These are phyloP conservation scores for Sarcophilus harrisii DNA, from an alignment of 2,797 vertebrate species.

Conservation along the genomic window DNA sequence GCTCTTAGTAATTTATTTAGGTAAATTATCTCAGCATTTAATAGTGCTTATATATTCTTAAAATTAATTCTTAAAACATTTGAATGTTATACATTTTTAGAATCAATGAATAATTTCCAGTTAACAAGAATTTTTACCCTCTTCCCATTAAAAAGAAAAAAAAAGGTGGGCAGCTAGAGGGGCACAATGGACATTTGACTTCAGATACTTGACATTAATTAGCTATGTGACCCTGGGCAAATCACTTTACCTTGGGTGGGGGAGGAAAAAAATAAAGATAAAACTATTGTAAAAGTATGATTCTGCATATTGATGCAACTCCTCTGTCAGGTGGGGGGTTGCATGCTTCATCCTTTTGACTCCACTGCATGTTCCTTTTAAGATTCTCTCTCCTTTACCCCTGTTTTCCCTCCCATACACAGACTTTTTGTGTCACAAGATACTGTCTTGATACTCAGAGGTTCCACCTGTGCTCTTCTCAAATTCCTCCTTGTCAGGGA, in stretches of 20 bases:
- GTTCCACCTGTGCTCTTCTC: background rate
- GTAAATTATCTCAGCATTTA: background rate
- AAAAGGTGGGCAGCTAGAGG: too few species aligned
- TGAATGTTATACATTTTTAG: background rate
- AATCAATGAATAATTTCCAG: background rate
- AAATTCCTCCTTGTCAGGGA: background rate
- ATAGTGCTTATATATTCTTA: background rate
- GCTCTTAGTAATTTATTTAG: background rate
- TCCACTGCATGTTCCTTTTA: background rate
- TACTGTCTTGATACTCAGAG: background rate
- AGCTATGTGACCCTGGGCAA: too few species aligned
- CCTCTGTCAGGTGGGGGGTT: background rate
- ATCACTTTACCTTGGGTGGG: too few species aligned
- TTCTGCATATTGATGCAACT: background rate
- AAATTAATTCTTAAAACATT: background rate
- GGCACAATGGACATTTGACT: too few species aligned
- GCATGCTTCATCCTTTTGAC: background rate
- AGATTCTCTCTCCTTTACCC: background rate
- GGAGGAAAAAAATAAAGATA: background rate
- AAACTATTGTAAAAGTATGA: background rate
- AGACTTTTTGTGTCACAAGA: too few species aligned
- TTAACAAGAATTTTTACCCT: background rate
- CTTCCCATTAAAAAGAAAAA: background rate
- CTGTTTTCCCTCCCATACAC: background rate
- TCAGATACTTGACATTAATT: too few species aligned